These are phyloP conservation scores for Anhinga rufa DNA, from an alignment of 2,113 vertebrate genomes.

Conservation along the genomic window DNA sequence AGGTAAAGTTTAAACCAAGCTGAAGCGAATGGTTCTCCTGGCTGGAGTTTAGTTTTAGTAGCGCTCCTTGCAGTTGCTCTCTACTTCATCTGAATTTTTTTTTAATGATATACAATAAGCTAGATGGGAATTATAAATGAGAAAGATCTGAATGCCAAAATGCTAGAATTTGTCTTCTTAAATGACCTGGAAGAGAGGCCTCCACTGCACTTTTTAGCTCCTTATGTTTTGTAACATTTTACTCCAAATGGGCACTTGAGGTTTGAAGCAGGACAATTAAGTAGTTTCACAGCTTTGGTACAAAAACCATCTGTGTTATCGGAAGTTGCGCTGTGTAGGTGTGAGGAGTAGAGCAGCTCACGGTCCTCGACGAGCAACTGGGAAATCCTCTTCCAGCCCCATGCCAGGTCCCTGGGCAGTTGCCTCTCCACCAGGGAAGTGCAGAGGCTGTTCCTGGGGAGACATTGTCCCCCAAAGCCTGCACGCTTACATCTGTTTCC, in stretches of 20 bases:
- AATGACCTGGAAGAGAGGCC: background rate
- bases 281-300: background rate
- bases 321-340: background rate
- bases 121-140: background rate
- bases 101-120: background rate
- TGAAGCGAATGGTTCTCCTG: background rate
- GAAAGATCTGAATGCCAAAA: background rate
- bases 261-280: background rate
- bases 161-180: background rate
- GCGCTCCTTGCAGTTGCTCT: background rate
- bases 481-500: background rate
- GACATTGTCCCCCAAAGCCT: background rate
- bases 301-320: background rate
- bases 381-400: background rate
- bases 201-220: background rate
- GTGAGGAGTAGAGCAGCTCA: background rate
- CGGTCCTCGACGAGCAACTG: background rate
- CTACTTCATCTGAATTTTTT: background rate
- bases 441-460: background rate
- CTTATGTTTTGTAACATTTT: background rate
- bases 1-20: slow-evolving; percentile 24
- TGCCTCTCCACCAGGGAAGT: background rate
- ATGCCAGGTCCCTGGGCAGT: background rate
- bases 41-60: background rate
- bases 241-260: background rate